phyloP scores from a whole-genome alignment of 2,797 vertebrate species.

The Rhinophrynus dorsalis region DNA sequence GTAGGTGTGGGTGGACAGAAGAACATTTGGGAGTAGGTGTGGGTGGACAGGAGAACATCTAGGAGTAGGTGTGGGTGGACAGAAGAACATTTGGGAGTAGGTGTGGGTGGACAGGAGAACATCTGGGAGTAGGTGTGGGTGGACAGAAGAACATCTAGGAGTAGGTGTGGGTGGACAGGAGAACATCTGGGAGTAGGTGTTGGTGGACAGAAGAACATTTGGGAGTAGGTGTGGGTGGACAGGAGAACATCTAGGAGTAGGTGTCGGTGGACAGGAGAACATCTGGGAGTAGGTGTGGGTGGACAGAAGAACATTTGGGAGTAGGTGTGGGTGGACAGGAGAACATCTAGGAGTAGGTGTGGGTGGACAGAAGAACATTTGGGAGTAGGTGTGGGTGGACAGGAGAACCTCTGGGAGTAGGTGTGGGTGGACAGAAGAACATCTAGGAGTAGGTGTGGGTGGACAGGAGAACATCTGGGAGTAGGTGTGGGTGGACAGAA shows the following conservation, averaged over 20 bases:
- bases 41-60: too few species aligned
- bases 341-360: background rate
- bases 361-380: background rate
- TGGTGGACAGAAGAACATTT: background rate
- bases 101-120: too few species aligned
- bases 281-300: background rate
- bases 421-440: background rate
- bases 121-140: background rate
- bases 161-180: background rate
- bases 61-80: background rate
- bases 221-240: too few species aligned
- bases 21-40: background rate
- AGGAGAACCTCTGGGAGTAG: background rate
- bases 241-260: background rate
- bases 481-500: background rate
- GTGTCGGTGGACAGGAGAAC: background rate
- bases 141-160: too few species aligned
- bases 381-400: too few species aligned
- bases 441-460: background rate
- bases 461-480: background rate
- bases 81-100: too few species aligned
- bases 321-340: background rate
- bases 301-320: too few species aligned
- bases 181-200: too few species aligned
- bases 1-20: background rate